phyloP scores from a whole-genome alignment of 2,797 vertebrate species.

The Hypotaenidia philippensis region DNA sequence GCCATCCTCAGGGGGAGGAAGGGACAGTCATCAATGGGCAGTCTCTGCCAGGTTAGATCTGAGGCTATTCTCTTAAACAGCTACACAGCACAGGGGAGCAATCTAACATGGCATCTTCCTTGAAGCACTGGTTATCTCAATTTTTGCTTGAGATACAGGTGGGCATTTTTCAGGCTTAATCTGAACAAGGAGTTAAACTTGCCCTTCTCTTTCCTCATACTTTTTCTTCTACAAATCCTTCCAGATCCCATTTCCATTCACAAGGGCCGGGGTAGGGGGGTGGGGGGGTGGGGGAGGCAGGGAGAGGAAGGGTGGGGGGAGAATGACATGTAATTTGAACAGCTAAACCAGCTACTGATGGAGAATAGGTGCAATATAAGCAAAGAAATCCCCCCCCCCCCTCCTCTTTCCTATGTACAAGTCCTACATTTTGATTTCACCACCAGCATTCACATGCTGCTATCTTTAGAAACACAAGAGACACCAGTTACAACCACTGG shows the following conservation, averaged over 20 bases:
- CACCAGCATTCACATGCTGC: rapidly evolving
- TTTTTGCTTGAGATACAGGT: background rate
- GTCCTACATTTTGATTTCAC: background rate
- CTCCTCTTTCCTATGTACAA: background rate
- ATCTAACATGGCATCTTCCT: background rate
- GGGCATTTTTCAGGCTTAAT: background rate
- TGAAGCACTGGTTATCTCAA: rapidly evolving
- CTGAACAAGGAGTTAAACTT: background rate
- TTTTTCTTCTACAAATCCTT: background rate
- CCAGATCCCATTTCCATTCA: background rate
- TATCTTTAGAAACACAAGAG: background rate
- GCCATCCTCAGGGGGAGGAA: background rate
- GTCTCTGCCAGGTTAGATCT: background rate
- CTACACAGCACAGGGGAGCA: background rate
- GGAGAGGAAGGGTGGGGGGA: background rate
- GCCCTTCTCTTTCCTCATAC: background rate
- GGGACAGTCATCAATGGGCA: background rate
- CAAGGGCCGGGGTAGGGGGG: too few species aligned
- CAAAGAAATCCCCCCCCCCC: background rate
- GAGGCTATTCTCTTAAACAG: background rate
- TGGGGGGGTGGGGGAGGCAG: background rate
- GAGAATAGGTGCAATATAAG: background rate
- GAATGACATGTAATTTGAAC: background rate
- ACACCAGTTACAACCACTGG: background rate
- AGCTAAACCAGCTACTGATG: background rate